Evolutionary conservation across 2,888 invertebrate genomes (phyloP).

Genomic region (Drosophila buzzatii): DNA sequence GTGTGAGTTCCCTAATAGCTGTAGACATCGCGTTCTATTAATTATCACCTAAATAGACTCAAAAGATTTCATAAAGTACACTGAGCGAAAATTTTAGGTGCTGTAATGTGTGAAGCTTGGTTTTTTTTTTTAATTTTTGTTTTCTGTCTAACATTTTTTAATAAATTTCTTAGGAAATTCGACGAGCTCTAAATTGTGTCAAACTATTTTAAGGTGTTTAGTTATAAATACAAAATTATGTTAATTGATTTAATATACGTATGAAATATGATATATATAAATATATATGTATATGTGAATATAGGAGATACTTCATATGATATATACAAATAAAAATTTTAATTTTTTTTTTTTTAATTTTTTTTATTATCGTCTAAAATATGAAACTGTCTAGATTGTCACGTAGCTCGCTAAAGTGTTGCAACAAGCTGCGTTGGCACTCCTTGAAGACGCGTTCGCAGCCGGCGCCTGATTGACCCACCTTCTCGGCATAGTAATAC

Average conservation of each 20-base stretch:
- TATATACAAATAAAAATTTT: not conserved
- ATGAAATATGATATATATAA: not conserved
- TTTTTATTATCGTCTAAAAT: slow-evolving; percentile 63
- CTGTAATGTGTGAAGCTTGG: not conserved
- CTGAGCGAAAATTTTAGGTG: slow-evolving; percentile 7
- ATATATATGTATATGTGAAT: not conserved
- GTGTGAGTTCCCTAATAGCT: slow-evolving; percentile 35
- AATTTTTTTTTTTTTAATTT: slow-evolving; percentile 4
- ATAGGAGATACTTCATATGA: not conserved
- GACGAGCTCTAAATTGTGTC: not conserved
- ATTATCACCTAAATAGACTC: slow-evolving; percentile 60
- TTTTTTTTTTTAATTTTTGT: not conserved
- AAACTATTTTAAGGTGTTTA: not conserved
- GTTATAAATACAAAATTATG: not conserved
- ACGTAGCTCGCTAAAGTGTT: slow-evolving; percentile 66
- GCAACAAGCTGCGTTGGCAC: slow-evolving; percentile 70
- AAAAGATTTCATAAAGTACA: not conserved
- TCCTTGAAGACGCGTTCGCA: slow-evolving; percentile 81
- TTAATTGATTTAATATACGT: not conserved
- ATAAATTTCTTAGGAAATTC: not conserved
- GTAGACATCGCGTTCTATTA: slow-evolving; percentile 57
- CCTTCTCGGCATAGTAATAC: slow-evolving; percentile 90
- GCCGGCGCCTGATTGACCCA: slow-evolving; percentile 86
- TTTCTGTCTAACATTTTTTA: not conserved
- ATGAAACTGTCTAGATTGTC: slow-evolving; percentile 64